Evolutionary conservation across 2,113 vertebrate genomes (phyloP).

Genomic region (Dicrurus megarhynchus): DNA sequence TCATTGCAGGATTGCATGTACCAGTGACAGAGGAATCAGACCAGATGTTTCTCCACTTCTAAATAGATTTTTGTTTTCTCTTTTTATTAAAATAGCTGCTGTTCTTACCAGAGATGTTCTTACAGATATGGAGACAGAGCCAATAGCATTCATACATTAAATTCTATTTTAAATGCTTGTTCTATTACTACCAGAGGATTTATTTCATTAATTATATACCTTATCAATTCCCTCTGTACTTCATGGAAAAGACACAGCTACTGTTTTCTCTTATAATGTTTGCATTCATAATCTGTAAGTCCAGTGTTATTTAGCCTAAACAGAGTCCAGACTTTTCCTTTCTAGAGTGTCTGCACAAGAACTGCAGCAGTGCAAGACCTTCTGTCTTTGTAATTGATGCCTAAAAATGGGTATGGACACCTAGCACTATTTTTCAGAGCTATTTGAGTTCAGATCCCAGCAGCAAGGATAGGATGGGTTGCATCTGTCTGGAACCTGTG

Average conservation of each 20-base stretch:
- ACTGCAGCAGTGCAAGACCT: not conserved
- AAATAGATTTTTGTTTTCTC: not conserved
- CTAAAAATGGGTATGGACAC: not conserved
- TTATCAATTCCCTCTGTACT: not conserved
- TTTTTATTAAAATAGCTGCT: not conserved
- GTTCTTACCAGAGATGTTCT: not conserved
- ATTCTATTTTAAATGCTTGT: not conserved
- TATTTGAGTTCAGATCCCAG: not conserved
- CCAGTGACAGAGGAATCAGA: not conserved
- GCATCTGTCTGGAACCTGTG: not conserved
- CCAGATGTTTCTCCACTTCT: not conserved
- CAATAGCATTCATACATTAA: not conserved
- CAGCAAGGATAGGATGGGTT: not conserved
- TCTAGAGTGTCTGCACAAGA: not conserved
- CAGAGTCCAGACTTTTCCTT: not conserved
- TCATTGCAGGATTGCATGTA: not conserved
- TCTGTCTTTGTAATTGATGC: not conserved
- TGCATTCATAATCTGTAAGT: not conserved
- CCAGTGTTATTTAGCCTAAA: not conserved
- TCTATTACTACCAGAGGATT: too few species aligned
- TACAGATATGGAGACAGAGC: not conserved
- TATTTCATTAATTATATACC: not conserved
- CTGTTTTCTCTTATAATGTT: not conserved
- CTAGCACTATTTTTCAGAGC: not conserved
- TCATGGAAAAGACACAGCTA: not conserved